Evolutionary conservation across 2,888 invertebrate species (phyloP).

Genomic region (Teleiodes luculella): DNA sequence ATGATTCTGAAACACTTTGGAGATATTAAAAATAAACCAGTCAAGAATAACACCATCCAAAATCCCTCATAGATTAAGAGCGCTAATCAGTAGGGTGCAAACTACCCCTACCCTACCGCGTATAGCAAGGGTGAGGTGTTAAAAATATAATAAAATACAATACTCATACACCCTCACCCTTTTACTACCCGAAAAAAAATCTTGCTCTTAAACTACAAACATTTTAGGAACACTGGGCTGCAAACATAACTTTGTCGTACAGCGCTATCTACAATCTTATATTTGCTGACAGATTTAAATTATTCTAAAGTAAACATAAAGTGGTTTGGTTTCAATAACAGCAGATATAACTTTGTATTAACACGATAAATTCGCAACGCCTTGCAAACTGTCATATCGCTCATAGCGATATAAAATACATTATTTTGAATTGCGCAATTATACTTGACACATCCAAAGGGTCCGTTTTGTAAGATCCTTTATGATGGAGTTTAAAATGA

Average conservation of each 20-base stretch:
- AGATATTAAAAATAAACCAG: not conserved
- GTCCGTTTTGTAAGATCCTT: constrained; percentile 51
- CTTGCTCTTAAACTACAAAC: not conserved
- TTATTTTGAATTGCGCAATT: constrained; percentile 66
- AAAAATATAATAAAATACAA: constrained; percentile 75
- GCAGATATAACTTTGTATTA: constrained; percentile 26
- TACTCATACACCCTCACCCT: constrained; percentile 27
- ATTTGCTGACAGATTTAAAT: not conserved
- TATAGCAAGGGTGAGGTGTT: constrained; percentile 65
- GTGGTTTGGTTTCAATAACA: not conserved
- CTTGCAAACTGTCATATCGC: constrained; percentile 76
- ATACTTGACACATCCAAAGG: constrained; percentile 45
- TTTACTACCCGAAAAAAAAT: not conserved
- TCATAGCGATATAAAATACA: constrained; percentile 72
- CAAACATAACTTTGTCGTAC: constrained; percentile 4
- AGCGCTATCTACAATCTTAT: not conserved
- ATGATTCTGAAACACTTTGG: too few species aligned
- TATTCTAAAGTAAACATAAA: not conserved
- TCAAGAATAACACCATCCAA: constrained; percentile 42
- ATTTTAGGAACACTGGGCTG: not conserved
- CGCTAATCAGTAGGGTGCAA: constrained; percentile 76
- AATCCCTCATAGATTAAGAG: constrained; percentile 70
- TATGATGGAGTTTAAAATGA: constrained; percentile 43
- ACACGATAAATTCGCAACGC: constrained; percentile 72
- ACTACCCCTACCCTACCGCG: constrained; percentile 58